A percentile compares a stretch with the other conserved stretches of the same genome.
These are phyloP conservation scores for Eupeodes corollae DNA, from an alignment of 1,140 invertebrate species.

Conservation along the genomic window DNA sequence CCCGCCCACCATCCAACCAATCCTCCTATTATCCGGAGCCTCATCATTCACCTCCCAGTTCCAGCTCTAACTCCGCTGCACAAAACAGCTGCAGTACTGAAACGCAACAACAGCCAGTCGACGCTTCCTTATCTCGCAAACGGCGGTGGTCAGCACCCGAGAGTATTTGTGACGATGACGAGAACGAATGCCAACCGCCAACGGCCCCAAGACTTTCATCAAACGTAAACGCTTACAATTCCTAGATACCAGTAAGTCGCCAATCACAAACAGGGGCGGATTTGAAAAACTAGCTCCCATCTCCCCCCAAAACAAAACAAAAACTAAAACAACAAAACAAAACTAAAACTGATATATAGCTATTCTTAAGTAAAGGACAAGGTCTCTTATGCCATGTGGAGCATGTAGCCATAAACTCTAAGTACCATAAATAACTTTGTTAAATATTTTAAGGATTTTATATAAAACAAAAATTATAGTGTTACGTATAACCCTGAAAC, in stretches of 20 bases:
- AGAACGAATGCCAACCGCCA: slow-evolving; percentile 21
- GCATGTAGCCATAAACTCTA: no score
- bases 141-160: slow-evolving; percentile 54
- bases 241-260: neutral
- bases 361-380: no score
- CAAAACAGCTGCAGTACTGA: slow-evolving; percentile 28
- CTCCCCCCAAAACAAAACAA: no score
- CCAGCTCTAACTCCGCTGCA: slow-evolving; percentile 7
- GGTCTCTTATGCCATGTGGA: no score
- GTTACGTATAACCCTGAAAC: no score
- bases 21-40: neutral
- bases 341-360: no score
- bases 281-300: no score
- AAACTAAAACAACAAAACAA: no score
- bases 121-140: slow-evolving; percentile 41
- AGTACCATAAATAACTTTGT: no score
- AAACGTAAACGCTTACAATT: neutral
- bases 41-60: slow-evolving; percentile 2
- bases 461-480: no score
- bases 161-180: slow-evolving; percentile 43
- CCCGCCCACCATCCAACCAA: neutral
- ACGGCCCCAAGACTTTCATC: neutral
- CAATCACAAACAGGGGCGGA: no score
- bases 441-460: no score
- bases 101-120: slow-evolving; percentile 40